Evolutionary conservation across 1,140 invertebrate species (phyloP).

Genomic region (Diachasma alloeum): DNA sequence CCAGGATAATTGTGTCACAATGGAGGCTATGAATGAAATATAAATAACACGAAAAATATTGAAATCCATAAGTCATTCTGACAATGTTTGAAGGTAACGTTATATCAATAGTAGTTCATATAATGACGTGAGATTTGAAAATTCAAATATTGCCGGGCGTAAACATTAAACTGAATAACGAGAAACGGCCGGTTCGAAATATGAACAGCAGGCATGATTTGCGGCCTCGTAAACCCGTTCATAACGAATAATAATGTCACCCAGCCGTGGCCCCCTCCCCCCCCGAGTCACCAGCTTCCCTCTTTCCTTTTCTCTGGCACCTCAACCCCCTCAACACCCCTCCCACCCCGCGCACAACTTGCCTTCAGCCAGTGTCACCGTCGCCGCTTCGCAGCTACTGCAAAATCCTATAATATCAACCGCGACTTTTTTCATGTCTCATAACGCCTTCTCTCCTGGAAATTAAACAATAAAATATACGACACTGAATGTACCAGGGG

Average conservation of each 20-base stretch:
- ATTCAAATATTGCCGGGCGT: conserved; percentile 61
- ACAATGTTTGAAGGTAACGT: conserved; percentile 8
- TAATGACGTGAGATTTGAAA: conserved; percentile 52
- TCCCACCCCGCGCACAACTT: not conserved
- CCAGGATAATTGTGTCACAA: not conserved
- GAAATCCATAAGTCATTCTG: not conserved
- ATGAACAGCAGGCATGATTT: conserved; percentile 65
- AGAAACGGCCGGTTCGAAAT: conserved; percentile 63
- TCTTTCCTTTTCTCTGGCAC: not conserved
- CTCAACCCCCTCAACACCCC: conserved; percentile 12
- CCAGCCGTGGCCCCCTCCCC: conserved; percentile 30
- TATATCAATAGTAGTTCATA: conserved; percentile 33
- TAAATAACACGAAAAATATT: not conserved
- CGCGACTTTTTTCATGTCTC: conserved; percentile 61
- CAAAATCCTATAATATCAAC: conserved; percentile 63
- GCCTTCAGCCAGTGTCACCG: conserved; percentile 19
- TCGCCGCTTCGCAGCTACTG: conserved; percentile 35
- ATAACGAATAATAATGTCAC: conserved; percentile 68
- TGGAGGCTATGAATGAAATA: not conserved
- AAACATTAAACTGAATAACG: conserved; percentile 65
- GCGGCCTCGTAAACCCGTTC: conserved; percentile 66
- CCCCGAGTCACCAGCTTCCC: not conserved
- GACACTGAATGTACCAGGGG: conserved; percentile 14
- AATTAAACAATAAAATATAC: conserved; percentile 67
- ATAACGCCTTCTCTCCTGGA: conserved; percentile 54